These are phyloP conservation scores for Drosophila santomea DNA, from an alignment of 1,140 invertebrate genomes.

Conservation along the genomic window DNA sequence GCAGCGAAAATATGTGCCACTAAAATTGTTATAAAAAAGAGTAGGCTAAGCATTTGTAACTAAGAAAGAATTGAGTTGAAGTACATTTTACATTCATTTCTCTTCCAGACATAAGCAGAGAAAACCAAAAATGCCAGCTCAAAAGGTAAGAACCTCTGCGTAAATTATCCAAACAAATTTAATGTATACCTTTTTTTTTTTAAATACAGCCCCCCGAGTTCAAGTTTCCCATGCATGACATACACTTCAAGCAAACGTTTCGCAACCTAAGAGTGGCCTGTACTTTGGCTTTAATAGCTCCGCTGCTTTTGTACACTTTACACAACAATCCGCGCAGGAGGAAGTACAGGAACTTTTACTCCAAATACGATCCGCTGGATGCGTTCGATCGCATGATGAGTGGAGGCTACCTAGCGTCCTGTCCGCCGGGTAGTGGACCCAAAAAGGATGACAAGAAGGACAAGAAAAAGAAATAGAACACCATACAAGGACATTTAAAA, in stretches of 20 bases:
- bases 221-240: conserved; percentile 61
- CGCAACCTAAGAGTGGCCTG: conserved; percentile 24
- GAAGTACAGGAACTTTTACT: conserved; percentile 47
- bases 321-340: conserved; percentile 27
- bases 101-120: background rate
- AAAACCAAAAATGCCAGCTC: conserved; percentile 9
- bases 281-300: conserved; percentile 5
- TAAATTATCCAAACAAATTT: no score
- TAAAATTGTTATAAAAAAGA: background rate
- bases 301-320: conserved; percentile 18
- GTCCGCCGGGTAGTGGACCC: conserved; percentile 39
- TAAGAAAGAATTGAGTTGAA: background rate
- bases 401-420: conserved; percentile 54
- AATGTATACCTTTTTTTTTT: background rate
- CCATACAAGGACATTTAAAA: no score
- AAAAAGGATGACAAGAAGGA: conserved; percentile 39
- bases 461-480: conserved; percentile 21
- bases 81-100: background rate
- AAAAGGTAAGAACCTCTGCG: conserved; percentile 16
- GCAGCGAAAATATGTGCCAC: no score
- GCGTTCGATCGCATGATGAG: conserved; percentile 62
- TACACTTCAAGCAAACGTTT: conserved; percentile 34
- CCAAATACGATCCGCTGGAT: conserved; percentile 52
- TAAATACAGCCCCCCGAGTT: conserved; percentile 21
- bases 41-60: background rate